A percentile compares a stretch with the other conserved stretches of the same genome.
These are phyloP conservation scores for Adelognathus sp. DNA, from an alignment of 2,888 invertebrate genomes.

Conservation along the genomic window DNA sequence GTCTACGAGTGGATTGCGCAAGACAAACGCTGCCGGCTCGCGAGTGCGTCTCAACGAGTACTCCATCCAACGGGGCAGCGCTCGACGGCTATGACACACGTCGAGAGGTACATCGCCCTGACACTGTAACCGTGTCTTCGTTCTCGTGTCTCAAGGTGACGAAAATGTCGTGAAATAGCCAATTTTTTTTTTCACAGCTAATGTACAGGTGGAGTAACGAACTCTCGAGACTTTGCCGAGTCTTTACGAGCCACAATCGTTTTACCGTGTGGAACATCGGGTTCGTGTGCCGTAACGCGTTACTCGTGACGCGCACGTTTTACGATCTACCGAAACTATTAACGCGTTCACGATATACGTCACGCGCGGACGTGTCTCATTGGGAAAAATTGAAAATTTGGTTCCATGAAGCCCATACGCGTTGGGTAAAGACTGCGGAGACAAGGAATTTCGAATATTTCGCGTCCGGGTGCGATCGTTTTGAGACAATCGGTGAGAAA, in stretches of 20 bases:
- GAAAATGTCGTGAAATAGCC: background rate
- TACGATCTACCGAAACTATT: background rate
- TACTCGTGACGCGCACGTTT: background rate
- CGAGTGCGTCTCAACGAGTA: background rate
- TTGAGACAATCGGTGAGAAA: background rate
- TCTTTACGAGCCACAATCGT: background rate
- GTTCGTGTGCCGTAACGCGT: conserved; percentile 1
- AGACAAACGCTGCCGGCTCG: conserved; percentile 23
- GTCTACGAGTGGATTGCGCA: conserved; percentile 39
- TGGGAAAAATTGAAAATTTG: background rate
- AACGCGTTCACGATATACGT: background rate
- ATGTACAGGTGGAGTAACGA: background rate
- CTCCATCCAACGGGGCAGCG: background rate
- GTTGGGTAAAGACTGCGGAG: background rate
- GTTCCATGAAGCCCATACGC: background rate
- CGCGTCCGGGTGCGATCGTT: background rate
- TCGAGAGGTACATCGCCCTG: background rate
- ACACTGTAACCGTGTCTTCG: conserved; percentile 6
- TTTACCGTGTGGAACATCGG: background rate
- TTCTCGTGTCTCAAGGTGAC: conserved; percentile 17
- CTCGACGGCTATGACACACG: background rate
- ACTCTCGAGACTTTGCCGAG: background rate
- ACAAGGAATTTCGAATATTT: background rate
- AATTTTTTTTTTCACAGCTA: background rate
- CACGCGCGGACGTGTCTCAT: background rate